Conservation (phyloP, 2,888 invertebrate species). For the Drosophila melanosoma region DNA sequence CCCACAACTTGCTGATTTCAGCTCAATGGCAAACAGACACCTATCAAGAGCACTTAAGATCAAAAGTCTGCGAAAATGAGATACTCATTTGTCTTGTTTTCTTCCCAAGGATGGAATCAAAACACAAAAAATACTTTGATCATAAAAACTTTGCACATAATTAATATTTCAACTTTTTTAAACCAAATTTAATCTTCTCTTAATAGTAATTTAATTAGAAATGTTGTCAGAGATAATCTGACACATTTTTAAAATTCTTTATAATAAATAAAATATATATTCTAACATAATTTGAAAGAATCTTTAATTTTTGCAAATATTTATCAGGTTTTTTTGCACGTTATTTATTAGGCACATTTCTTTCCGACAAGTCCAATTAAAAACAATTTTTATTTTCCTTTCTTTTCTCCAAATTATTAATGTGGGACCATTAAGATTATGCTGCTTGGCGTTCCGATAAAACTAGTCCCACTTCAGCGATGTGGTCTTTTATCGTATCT, state of each 20-base stretch:
- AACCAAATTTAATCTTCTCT: not conserved
- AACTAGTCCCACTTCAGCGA: conserved; percentile 3
- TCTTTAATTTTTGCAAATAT: not conserved
- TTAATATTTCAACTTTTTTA: not conserved
- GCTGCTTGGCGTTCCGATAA: conserved; percentile 25
- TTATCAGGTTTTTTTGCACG: not conserved
- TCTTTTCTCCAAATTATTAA: too few relatives aligned
- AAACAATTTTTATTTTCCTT: not conserved
- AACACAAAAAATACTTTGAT: conserved; percentile 4
- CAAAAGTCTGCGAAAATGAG: conserved; percentile 16
- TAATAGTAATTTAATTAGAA: not conserved
- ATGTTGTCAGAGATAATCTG: not conserved
- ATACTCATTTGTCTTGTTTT: conserved; percentile 29
- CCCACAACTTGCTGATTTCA: conserved; percentile 18
- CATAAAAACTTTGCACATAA: too few relatives aligned
- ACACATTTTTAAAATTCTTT: not conserved
- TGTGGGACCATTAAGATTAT: conserved; percentile 37
- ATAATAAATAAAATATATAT: not conserved
- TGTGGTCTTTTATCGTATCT: conserved; percentile 35
- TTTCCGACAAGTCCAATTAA: not conserved
- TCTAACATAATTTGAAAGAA: not conserved
- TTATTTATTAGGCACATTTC: not conserved
- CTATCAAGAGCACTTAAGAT: conserved; percentile 40
- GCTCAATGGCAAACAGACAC: conserved; percentile 39
- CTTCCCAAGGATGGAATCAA: conserved; percentile 40